Base-by-base conservation (phyloP, 1,140 invertebrate genomes). In the Laodelphax striatellus region DNA sequence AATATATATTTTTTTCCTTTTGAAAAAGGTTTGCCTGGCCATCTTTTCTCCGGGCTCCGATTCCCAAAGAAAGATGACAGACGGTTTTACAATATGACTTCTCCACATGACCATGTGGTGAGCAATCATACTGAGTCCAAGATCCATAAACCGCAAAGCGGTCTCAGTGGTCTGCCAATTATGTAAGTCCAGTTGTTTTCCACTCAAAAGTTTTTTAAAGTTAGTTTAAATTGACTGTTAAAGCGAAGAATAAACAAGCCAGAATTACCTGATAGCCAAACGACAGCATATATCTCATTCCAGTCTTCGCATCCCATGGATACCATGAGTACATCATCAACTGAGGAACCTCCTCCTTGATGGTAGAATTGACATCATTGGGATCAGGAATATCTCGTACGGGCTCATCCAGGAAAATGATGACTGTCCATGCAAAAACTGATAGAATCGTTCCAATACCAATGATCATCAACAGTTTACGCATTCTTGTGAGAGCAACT, bases 401-500 rank as follows among this genome's bases (percentile, higher is more conserved):
- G 14, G 85, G 86, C 11, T 89, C 85, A 0, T 83, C 87, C 54
- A 88, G 78, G 74, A 90, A 89, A 0, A 87, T 90, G 16, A 89
- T 80, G 0, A 77, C 80, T 1, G 84, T 83, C 88, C 88, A 88
- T 8, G 78, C 77, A 74, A 65, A 24, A 57, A 68, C 64, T 8
- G 68, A 53, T n/a, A 65, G 21, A 0, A 85, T 60, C 0, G 85
- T 85, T 16, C 79, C 78, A 0, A 72, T 71, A 41, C 79, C 75
- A n/a, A 90, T 82, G 54, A 81, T 76, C 62, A 86, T 81, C 3
- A 90, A 71, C 0, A 90, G 71, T 60, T 80, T 80, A 17, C 87
- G 76, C 82, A 88, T 88, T 70, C 88, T 88, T n/a, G 80, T 81
- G 19, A 91, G 66, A 0, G 87, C 78, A 17, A 85, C 78, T 6